Percentiles rank a stretch among this genome's conserved stretches.
These are phyloP conservation scores for Gallinago undulata DNA, from an alignment of 2,113 vertebrate genomes.

Conservation along the genomic window DNA sequence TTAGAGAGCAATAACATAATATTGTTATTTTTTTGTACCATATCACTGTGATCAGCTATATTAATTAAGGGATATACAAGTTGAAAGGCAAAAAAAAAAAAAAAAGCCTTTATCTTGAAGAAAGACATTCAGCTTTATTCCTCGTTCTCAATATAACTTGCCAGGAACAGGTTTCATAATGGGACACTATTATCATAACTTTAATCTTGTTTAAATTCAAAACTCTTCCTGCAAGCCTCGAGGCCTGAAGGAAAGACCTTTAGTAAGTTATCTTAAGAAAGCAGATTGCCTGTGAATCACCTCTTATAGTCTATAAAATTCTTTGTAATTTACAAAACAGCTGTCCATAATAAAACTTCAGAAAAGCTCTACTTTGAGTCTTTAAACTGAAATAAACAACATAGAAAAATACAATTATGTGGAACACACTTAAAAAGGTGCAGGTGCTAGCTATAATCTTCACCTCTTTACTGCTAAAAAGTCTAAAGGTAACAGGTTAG, in stretches of 20 bases:
- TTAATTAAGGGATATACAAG: not conserved
- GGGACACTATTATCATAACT: conserved; percentile 62
- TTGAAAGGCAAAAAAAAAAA: not conserved
- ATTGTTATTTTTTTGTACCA: not conserved
- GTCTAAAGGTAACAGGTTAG: not conserved
- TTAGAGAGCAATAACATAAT: not conserved
- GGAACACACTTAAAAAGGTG: not conserved
- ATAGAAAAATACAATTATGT: not conserved
- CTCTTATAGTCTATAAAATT: conserved; percentile 66
- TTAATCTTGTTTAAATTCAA: conserved; percentile 72
- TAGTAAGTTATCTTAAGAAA: conserved; percentile 62
- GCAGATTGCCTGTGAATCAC: conserved; percentile 57
- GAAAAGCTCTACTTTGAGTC: conserved; percentile 50
- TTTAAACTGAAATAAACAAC: conserved; percentile 54
- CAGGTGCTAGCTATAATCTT: not conserved
- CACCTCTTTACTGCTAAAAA: conserved; percentile 21
- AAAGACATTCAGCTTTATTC: conserved; percentile 15
- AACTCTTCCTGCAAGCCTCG: conserved; percentile 52
- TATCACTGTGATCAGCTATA: not conserved
- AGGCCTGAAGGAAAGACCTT: conserved; percentile 47
- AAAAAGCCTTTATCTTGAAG: not conserved
- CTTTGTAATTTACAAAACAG: conserved; percentile 66
- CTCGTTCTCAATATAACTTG: conserved; percentile 30
- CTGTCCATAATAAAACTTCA: conserved; percentile 62
- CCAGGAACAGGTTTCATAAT: conserved; percentile 49